Conservation (phyloP, 2,797 vertebrate genomes). For the Myotis vivesi region DNA sequence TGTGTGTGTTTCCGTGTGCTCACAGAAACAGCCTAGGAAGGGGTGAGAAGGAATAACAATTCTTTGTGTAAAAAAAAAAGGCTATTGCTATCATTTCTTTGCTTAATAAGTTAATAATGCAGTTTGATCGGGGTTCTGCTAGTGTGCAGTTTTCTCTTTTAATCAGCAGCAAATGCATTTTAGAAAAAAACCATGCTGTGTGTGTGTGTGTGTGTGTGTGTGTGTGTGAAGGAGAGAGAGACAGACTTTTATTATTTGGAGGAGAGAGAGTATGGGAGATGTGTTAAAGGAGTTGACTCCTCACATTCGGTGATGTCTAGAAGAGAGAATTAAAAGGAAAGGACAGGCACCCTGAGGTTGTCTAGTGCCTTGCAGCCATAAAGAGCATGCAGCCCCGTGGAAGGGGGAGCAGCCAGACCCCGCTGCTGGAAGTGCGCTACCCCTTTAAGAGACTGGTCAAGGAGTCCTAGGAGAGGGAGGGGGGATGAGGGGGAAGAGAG, state of each 20-base stretch:
- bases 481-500: conserved; percentile 81
- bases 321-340: conserved; percentile 65
- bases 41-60: conserved; percentile 76
- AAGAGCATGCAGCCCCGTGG: conserved; percentile 65
- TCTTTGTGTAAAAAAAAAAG: conserved; percentile 87
- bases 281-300: conserved; percentile 76
- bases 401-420: conserved; percentile 71
- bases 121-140: conserved; percentile 71
- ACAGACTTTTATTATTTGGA: conserved; percentile 72
- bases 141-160: conserved; percentile 74
- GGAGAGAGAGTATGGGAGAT: conserved; percentile 59
- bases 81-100: conserved; percentile 85
- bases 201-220: neutral
- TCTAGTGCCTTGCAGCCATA: conserved; percentile 56
- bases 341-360: conserved; percentile 74
- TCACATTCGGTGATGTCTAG: conserved; percentile 69
- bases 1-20: conserved; percentile 75
- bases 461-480: conserved; percentile 89
- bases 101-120: conserved; percentile 65
- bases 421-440: conserved; percentile 84
- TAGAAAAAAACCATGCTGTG: conserved; percentile 55
- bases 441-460: conserved; percentile 97
- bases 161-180: conserved; percentile 73
- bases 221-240: neutral
- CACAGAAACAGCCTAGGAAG: conserved; percentile 45